phyloP scores from a whole-genome alignment of 2,797 vertebrate species.

The Acropternis orthonyx region DNA sequence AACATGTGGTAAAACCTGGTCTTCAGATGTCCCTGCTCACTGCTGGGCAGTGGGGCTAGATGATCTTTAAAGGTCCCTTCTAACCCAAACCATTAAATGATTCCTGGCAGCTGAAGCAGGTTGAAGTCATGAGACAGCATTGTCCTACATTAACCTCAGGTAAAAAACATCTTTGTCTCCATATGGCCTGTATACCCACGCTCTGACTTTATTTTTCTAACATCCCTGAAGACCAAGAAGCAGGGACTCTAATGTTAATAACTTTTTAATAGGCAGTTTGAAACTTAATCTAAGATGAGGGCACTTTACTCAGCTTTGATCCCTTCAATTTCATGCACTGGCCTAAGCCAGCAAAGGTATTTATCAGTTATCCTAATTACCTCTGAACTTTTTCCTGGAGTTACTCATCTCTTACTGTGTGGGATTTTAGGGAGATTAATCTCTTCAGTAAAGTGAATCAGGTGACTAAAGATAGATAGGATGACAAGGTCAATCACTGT shows the following conservation, averaged over 20 bases:
- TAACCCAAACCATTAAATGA: not conserved
- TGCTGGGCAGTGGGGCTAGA: not conserved
- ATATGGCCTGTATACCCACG: not conserved
- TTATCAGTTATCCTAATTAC: not conserved
- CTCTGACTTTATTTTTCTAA: not conserved
- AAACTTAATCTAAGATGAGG: not conserved
- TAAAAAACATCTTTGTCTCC: not conserved
- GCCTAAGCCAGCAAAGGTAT: not conserved
- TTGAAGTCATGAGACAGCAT: not conserved
- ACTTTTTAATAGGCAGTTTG: not conserved
- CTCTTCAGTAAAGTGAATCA: not conserved
- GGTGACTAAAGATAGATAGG: not conserved
- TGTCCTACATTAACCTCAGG: not conserved
- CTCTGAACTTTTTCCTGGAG: not conserved
- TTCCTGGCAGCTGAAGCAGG: not conserved
- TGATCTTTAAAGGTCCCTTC: not conserved
- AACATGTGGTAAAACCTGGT: accelerated
- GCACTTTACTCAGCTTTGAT: not conserved
- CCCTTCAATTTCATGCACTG: not conserved
- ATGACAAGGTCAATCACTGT: not conserved
- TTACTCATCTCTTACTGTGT: not conserved
- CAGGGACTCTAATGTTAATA: not conserved
- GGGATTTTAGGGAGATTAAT: not conserved
- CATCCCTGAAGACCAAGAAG: not conserved
- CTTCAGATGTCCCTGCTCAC: not conserved